Base-by-base conservation (phyloP, 2,888 invertebrate species). In the Galerucella calmariensis region DNA sequence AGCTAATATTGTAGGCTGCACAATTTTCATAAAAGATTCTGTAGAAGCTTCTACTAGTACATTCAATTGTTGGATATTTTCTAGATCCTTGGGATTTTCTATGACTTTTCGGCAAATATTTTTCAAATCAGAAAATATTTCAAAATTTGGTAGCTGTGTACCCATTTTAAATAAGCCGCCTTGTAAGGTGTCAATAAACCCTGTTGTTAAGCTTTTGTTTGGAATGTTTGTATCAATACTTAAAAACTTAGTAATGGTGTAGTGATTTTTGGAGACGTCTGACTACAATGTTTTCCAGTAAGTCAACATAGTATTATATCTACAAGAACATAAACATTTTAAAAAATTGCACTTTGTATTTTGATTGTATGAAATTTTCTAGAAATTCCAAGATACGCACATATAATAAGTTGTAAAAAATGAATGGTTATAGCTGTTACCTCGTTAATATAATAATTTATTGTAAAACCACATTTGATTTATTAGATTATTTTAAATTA, bases 1-100 rank as follows among this genome's bases (percentile, higher is more conserved):
- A 4, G 82, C 77, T 14, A 84, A 77, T 35, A 83, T 75, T 14
- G 76, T 72, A 9, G 78, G 78, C 58, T 81, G 80, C 9, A 80
- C 75, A 27, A 74, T 76, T 77, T 77, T 79, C 41, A 83, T 77
- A 77, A 82, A 79, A 24, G 75, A 72, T 8, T 78, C 67, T 53
- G 79, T 75, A 11, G 79, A 73, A 56, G 69, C 62, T n/a, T 69
- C 27, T 27, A 83, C 67, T 27, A 79, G 53, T 9, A 41, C 41
- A 58, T 81, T 77, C 61, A 84, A 48, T 66, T 80, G 77, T 67
- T 76, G 75, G 41, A 84, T 46, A 65, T 74, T 75, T 2, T 79
- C 75, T 3, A 80, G 10, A 76, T 84, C 76, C 44, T 77, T 80
- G 11, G 79, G 80, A 71, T 82, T 80, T 72, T 83, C 68, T 53